Percentiles rank a stretch among this genome's conserved stretches.
Conservation (phyloP, 2,888 invertebrate genomes). For the Ophion costatus region DNA sequence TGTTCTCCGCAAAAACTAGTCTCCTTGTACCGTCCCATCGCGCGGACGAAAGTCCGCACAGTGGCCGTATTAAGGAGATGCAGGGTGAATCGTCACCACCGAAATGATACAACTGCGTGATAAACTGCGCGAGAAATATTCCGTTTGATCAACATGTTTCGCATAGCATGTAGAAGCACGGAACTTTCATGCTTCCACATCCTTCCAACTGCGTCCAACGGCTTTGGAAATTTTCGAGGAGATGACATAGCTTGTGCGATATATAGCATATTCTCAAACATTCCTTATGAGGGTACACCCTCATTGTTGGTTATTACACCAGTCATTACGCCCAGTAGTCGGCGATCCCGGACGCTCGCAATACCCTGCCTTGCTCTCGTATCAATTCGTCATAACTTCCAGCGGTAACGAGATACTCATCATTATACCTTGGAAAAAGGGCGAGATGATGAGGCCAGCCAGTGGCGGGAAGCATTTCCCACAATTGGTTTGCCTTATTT, state of each 20-base stretch:
- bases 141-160: constrained; percentile 4
- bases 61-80: constrained; percentile 14
- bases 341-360: constrained; percentile 22
- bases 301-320: constrained; percentile 42
- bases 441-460: constrained; percentile 23
- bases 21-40: constrained; percentile 32
- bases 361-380: constrained; percentile 48
- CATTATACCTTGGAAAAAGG: constrained; percentile 69
- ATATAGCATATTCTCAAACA: constrained; percentile 21
- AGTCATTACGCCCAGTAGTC: constrained; percentile 53
- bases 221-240: background rate
- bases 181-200: background rate
- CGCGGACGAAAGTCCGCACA: constrained; percentile 35
- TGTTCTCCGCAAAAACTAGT: constrained; percentile 44
- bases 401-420: constrained; percentile 79
- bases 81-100: constrained; percentile 19
- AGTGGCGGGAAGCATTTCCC: constrained; percentile 27
- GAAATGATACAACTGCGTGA: constrained; percentile 16
- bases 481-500: constrained; percentile 43
- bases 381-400: constrained; percentile 77
- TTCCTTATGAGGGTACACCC: constrained; percentile 33
- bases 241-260: background rate
- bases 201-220: background rate
- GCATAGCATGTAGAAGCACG: background rate
- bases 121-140: constrained; percentile 1